Percentiles rank a stretch among this genome's conserved stretches.
Conservation (phyloP, 2,888 invertebrate genomes). For the Thecocarcelia acutangulata region DNA sequence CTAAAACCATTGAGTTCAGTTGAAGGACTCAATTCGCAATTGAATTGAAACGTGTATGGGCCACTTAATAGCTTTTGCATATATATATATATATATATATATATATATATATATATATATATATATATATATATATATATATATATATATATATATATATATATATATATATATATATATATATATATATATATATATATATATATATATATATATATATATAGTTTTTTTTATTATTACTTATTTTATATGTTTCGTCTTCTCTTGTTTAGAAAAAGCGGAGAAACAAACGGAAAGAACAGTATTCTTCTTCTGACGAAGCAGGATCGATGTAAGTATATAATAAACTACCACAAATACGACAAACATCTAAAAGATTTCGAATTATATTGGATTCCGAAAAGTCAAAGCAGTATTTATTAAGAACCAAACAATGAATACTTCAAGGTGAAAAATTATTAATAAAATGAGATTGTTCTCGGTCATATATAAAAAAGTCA, state of each 20-base stretch:
- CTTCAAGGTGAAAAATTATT: too few relatives aligned
- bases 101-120: neutral
- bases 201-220: neutral
- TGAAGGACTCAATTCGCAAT: too few relatives aligned
- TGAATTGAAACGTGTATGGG: too few relatives aligned
- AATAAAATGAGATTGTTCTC: too few relatives aligned
- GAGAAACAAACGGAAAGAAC: conserved; percentile 83
- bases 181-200: neutral
- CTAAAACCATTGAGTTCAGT: too few relatives aligned
- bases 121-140: neutral
- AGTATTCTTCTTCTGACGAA: conserved; percentile 83
- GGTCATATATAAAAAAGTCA: too few relatives aligned
- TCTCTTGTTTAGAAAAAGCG: conserved; percentile 83
- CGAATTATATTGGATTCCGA: too few relatives aligned
- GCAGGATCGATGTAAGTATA: conserved; percentile 83
- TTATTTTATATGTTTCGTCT: conserved; percentile 33
- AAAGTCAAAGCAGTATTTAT: too few relatives aligned
- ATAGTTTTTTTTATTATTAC: conserved; percentile 9
- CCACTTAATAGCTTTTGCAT: neutral
- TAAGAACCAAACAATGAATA: too few relatives aligned
- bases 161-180: neutral
- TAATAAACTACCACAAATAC: neutral
- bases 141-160: conserved; percentile 1
- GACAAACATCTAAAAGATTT: too few relatives aligned
- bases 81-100: neutral